A percentile compares a stretch with the other conserved stretches of the same genome.
phyloP scores from a whole-genome alignment of 2,113 vertebrate species.

The Stigmatopora nigra region DNA sequence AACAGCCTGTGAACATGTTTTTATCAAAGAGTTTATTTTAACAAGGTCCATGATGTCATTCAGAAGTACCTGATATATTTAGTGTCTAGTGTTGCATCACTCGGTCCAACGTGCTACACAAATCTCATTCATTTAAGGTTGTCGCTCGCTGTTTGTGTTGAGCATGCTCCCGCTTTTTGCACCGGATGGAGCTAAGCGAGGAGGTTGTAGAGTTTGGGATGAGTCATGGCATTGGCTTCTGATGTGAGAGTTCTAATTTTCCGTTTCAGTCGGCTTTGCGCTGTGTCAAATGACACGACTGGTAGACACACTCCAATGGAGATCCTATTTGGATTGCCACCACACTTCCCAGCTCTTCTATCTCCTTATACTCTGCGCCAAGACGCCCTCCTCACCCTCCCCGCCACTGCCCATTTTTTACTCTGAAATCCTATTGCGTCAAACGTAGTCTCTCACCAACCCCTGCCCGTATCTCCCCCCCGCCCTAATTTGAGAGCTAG shows the following conservation, averaged over 20 bases:
- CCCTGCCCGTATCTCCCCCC: constrained; percentile 10
- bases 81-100: constrained; percentile 10
- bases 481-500: constrained; percentile 10
- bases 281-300: constrained; percentile 4
- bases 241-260: constrained; percentile 1
- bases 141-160: constrained; percentile 21
- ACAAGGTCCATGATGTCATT: constrained; percentile 33
- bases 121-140: constrained; percentile 23
- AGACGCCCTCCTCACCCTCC: constrained; percentile 13
- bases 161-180: constrained; percentile 4
- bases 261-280: neutral
- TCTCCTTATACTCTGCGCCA: constrained; percentile 49
- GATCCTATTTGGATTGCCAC: constrained; percentile 22
- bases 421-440: constrained; percentile 55
- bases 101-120: constrained; percentile 28
- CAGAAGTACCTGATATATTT: constrained; percentile 33
- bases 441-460: constrained; percentile 44
- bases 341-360: constrained; percentile 58
- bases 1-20: constrained; percentile 22
- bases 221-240: constrained; percentile 6
- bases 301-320: constrained; percentile 6
- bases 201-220: constrained; percentile 8
- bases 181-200: neutral
- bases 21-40: constrained; percentile 3
- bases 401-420: constrained; percentile 20